phyloP scores from a whole-genome alignment of 1,140 invertebrate species.

The Coelopa frigida region DNA sequence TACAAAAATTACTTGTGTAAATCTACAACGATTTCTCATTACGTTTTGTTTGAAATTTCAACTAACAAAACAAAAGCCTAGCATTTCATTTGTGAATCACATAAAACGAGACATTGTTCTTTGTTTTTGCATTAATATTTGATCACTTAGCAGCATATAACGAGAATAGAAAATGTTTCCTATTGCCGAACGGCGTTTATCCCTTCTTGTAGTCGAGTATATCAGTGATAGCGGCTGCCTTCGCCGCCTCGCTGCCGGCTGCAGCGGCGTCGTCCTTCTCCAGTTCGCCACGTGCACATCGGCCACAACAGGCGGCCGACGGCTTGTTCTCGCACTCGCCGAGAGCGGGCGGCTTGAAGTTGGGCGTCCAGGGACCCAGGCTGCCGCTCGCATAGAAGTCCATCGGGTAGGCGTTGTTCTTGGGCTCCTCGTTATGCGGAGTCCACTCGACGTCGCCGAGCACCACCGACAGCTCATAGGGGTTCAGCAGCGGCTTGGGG shows the following conservation, averaged over 20 bases:
- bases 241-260: conserved; percentile 17
- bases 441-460: conserved; percentile 67
- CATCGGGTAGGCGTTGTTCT: conserved; percentile 83
- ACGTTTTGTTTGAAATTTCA: no score
- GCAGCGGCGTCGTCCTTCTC: conserved; percentile 32
- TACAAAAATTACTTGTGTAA: no score
- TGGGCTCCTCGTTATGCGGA: conserved; percentile 33
- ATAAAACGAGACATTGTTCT: no score
- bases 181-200: no score
- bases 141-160: no score
- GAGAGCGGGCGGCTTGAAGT: conserved; percentile 62
- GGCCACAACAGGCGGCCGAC: conserved; percentile 38
- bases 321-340: conserved; percentile 40
- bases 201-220: conserved; percentile 38
- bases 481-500: conserved; percentile 80
- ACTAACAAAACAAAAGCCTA: no score
- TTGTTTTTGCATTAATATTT: no score
- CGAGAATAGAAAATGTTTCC: no score
- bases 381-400: conserved; percentile 95
- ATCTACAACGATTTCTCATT: no score
- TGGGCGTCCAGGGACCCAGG: conserved; percentile 93
- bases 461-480: conserved; percentile 89
- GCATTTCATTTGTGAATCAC: no score
- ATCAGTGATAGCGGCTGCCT: conserved; percentile 32
- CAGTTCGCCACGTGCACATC: conserved; percentile 36